phyloP scores from a whole-genome alignment of 2,888 invertebrate species.

The Drosophila recens region DNA sequence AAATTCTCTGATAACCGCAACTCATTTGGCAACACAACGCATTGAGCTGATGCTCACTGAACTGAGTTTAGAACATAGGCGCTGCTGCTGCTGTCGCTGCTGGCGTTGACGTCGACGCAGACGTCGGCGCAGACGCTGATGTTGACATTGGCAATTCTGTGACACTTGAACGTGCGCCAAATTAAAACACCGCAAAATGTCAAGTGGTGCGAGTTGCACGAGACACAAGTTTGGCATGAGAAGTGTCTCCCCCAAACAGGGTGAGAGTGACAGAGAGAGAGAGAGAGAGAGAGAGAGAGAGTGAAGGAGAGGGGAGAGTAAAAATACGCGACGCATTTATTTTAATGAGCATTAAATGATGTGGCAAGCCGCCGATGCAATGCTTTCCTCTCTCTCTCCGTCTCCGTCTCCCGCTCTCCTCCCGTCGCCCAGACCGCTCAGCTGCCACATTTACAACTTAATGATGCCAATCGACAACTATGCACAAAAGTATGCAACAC shows the following conservation, averaged over 20 bases:
- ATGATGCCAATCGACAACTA: constrained; percentile 74
- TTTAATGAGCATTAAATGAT: constrained; percentile 79
- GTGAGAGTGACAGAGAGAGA: neutral
- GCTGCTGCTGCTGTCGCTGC: neutral
- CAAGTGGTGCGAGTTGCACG: constrained; percentile 60
- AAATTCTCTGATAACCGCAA: neutral
- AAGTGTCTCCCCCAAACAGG: neutral
- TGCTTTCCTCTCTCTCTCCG: neutral
- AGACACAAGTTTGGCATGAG: constrained; percentile 10
- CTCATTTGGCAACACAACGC: constrained; percentile 7
- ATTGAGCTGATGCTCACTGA: constrained; percentile 18
- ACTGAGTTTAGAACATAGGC: constrained; percentile 15
- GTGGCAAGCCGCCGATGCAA: constrained; percentile 61
- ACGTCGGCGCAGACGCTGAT: neutral
- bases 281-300: neutral
- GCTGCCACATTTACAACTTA: constrained; percentile 71
- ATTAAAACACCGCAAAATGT: constrained; percentile 78
- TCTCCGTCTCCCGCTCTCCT: no score
- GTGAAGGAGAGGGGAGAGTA: constrained; percentile 10
- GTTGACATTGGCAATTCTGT: constrained; percentile 27
- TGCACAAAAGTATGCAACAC: constrained; percentile 73
- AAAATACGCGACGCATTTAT: constrained; percentile 64
- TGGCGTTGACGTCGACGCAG: neutral
- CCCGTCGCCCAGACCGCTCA: no score
- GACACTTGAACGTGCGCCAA: constrained; percentile 72